Evolutionary conservation across 1,140 invertebrate genomes (phyloP).

Genomic region (Phenacoccus solenopsis): DNA sequence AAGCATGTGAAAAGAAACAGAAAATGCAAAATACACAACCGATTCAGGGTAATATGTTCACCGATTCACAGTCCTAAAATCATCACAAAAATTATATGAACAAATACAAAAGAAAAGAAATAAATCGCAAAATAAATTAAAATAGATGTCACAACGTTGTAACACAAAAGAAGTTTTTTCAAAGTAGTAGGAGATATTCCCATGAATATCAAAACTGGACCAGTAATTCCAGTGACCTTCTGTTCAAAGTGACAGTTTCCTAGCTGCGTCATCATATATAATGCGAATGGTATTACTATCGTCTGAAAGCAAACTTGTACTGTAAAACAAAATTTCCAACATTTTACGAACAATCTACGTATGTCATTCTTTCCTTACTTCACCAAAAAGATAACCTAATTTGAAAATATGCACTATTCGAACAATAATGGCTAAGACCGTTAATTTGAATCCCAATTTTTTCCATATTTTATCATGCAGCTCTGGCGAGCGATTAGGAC

Average conservation of each 20-base stretch:
- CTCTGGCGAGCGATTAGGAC: neutral
- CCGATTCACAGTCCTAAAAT: neutral
- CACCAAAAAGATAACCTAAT: neutral
- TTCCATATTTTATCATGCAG: neutral
- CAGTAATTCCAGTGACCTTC: neutral
- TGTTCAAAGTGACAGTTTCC: neutral
- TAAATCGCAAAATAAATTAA: neutral
- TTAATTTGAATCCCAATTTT: slow-evolving; percentile 5
- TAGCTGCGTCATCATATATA: neutral
- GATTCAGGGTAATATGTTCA: neutral
- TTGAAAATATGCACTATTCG: neutral
- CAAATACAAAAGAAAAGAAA: neutral
- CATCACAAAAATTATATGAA: neutral
- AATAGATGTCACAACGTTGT: slow-evolving; percentile 7
- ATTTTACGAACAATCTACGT: no score
- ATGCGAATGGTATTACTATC: neutral
- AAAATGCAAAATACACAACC: slow-evolving; percentile 4
- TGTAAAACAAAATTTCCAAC: neutral
- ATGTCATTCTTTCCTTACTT: neutral
- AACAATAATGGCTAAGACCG: neutral
- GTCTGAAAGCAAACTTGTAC: neutral
- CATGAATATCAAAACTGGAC: neutral
- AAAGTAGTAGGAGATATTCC: neutral
- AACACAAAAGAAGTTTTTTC: neutral
- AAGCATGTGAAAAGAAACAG: neutral